These are phyloP conservation scores for Caenorhabditis wallacei DNA, from an alignment of 2,888 invertebrate genomes.

Conservation along the genomic window DNA sequence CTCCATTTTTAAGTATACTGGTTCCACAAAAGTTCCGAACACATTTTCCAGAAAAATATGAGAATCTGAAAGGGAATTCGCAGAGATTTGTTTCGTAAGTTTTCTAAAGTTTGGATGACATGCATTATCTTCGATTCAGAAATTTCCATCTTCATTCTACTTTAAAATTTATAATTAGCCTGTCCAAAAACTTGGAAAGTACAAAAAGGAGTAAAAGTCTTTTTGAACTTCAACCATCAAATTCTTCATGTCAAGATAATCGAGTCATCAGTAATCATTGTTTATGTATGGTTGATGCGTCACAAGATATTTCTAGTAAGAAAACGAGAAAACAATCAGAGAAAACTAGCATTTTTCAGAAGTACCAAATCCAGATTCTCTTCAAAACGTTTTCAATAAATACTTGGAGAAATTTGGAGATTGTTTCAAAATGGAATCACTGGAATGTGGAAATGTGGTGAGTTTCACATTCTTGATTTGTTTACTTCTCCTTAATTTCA, in stretches of 20 bases:
- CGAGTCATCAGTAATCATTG: conserved; percentile 68
- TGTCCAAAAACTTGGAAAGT: conserved; percentile 11
- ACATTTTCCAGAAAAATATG: conserved; percentile 49
- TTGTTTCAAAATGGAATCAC: conserved; percentile 25
- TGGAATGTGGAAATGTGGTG: conserved; percentile 47
- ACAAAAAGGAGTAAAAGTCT: conserved; percentile 55
- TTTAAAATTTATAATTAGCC: conserved; percentile 51
- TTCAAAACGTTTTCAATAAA: not conserved
- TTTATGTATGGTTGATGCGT: conserved; percentile 66
- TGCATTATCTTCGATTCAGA: conserved; percentile 38
- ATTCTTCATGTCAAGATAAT: conserved; percentile 65
- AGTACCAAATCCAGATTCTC: conserved; percentile 15
- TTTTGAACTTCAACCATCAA: conserved; percentile 55
- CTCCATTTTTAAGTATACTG: conserved; percentile 67
- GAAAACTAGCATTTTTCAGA: conserved; percentile 2
- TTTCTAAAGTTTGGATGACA: not conserved
- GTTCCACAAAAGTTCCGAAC: conserved; percentile 55
- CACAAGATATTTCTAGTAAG: conserved; percentile 49
- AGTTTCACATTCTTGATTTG: not conserved
- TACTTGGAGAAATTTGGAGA: conserved; percentile 26
- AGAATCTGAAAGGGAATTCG: conserved; percentile 53
- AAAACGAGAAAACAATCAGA: not conserved
- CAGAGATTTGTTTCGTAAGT: conserved; percentile 68
- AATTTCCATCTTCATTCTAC: conserved; percentile 73
- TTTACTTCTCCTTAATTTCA: not conserved